Base-by-base conservation (phyloP, 1,140 invertebrate genomes). In the Drosophila repletoides region DNA sequence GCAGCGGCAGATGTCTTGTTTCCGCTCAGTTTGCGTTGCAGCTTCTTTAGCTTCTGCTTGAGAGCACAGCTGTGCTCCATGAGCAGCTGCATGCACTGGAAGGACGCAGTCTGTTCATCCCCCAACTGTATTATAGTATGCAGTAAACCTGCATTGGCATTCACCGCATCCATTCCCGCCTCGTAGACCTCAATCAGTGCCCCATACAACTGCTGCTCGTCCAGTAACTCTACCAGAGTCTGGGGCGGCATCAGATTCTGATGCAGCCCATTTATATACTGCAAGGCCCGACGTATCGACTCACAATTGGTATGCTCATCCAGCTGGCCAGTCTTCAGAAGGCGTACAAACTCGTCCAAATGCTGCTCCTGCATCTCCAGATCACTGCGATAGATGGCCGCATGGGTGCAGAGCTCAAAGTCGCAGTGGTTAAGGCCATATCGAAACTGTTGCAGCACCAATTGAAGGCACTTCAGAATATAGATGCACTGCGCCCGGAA, bases 221-320 rank as follows among this genome's bases (percentile, higher is more conserved):
- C 91, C 31, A 91, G 70, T 14, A 92, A 51, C 7, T 89, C 88
- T 3, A 79, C 71, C 14, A 89, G 36, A 7, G 90, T 92, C 72
- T 92, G 91, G 29, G 91, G 91, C 40, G 91, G 91, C 68, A 97
- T 92, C 24, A 98, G 92, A 1, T 96, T 93, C 2, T 93, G 93
- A 88, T 95, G 96, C 88, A 98, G 93, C 0, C 93, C 95, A 74
- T 94, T 93, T 76, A 98, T 96, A 88, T 97, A 98, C n/a, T 91
- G 91, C 38, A 96, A 94, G 55, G 95, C 95, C 63, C 96, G 96
- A 80, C 98, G 97, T 31, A 98, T 92, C 1, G 93, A 92, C 89
- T 98, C 97, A 48, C 96, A 93, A 1, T 94, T 93, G 24, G 97
- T 93, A 90, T 98, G 98, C 91, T 99, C 97, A 91, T 99, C 97